Conservation (phyloP, 2,797 vertebrate genomes). For the Ptychadena robeensis region DNA sequence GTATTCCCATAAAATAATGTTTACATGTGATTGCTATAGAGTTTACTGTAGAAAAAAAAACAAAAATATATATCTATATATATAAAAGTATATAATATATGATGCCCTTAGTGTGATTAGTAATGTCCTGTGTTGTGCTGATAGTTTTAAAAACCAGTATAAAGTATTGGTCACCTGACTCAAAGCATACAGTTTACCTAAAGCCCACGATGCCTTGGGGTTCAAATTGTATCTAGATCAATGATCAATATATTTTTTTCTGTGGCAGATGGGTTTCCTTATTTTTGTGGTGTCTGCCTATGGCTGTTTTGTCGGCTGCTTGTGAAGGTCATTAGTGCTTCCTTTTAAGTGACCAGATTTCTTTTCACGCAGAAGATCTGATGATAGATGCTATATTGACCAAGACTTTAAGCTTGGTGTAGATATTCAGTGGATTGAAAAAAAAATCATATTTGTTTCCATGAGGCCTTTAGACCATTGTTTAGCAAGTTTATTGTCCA, state of each 20-base stretch:
- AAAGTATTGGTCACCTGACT: slow-evolving; percentile 79
- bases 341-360: background rate
- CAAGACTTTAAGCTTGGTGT: slow-evolving; percentile 15
- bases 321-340: slow-evolving; percentile 15
- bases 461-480: slow-evolving; percentile 67
- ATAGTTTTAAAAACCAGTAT: slow-evolving; percentile 74
- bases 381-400: slow-evolving; percentile 43
- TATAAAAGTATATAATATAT: slow-evolving; percentile 65
- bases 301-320: slow-evolving; percentile 16
- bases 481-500: slow-evolving; percentile 55
- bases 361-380: slow-evolving; percentile 34
- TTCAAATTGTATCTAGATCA: slow-evolving; percentile 52
- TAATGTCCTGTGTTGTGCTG: slow-evolving; percentile 78
- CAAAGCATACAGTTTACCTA: slow-evolving; percentile 68
- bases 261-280: slow-evolving; percentile 18
- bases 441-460: slow-evolving; percentile 65
- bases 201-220: slow-evolving; percentile 66
- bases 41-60: slow-evolving; percentile 72
- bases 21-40: slow-evolving; percentile 81
- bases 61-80: slow-evolving; percentile 60
- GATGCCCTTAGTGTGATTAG: slow-evolving; percentile 72
- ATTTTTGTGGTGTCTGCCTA: background rate
- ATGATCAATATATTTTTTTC: slow-evolving; percentile 25
- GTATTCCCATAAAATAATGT: slow-evolving; percentile 80
- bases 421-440: slow-evolving; percentile 56